phyloP scores from a whole-genome alignment of 2,888 invertebrate species.

The Agrochola litura region DNA sequence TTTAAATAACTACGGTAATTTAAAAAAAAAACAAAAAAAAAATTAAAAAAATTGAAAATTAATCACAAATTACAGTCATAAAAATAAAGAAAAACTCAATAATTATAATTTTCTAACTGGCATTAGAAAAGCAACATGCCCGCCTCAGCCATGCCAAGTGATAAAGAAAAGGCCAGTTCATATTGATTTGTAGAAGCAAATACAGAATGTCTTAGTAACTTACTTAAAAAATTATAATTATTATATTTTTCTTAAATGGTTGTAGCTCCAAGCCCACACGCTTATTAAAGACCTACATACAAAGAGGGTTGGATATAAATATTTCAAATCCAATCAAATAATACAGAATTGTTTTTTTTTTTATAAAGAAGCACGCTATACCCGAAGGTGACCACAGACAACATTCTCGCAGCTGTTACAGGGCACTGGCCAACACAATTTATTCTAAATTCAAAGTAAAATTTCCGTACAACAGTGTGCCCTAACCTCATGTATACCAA shows the following conservation, averaged over 20 bases:
- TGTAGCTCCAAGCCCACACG: background rate
- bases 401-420: background rate
- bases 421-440: background rate
- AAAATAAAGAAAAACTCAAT: too few species aligned
- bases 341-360: background rate
- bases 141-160: too few species aligned
- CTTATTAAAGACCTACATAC: background rate
- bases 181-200: background rate
- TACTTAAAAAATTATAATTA: too few species aligned
- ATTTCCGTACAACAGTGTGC: background rate
- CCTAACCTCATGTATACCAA: slow-evolving; percentile 9
- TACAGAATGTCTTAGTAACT: background rate
- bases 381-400: background rate
- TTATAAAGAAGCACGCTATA: background rate
- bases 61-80: too few species aligned
- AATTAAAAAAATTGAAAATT: too few species aligned
- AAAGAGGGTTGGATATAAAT: background rate
- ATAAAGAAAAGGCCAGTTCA: background rate
- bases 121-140: too few species aligned
- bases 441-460: slow-evolving; percentile 9
- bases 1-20: too few species aligned
- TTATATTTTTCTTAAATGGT: background rate
- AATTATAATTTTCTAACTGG: too few species aligned
- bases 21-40: too few species aligned
- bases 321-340: background rate